Percentiles rank a stretch among this genome's conserved stretches.
Evolutionary conservation across 1,140 invertebrate species (phyloP).

Genomic region (Euglossa dilemma): DNA sequence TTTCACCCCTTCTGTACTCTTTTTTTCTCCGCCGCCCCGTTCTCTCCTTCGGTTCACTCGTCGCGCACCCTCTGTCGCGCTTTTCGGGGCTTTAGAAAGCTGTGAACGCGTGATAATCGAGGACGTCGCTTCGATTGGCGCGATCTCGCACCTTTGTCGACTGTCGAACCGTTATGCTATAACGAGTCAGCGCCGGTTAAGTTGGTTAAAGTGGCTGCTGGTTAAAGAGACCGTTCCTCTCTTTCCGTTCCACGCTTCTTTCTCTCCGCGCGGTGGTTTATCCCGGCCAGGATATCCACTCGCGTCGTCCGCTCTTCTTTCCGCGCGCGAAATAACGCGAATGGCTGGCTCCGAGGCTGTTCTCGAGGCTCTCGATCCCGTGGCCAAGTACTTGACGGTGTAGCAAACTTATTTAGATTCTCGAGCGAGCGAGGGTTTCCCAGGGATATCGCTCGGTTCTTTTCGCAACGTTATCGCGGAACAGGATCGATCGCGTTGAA

Average conservation of each 20-base stretch:
- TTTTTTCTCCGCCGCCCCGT: background rate
- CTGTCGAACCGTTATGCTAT: constrained; percentile 72
- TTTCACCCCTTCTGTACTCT: constrained; percentile 59
- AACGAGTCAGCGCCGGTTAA: constrained; percentile 68
- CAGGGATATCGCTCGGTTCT: background rate
- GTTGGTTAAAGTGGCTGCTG: constrained; percentile 58
- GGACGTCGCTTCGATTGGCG: constrained; percentile 69
- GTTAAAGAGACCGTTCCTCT: constrained; percentile 36
- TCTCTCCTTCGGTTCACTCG: constrained; percentile 42
- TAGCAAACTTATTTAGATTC: constrained; percentile 11
- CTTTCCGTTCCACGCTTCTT: background rate
- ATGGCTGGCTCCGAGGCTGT: background rate
- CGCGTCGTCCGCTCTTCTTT: background rate
- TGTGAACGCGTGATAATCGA: constrained; percentile 74
- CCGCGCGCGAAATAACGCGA: constrained; percentile 18
- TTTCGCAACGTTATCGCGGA: constrained; percentile 8
- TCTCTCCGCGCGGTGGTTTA: background rate
- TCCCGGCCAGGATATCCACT: constrained; percentile 8
- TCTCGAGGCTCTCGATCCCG: background rate
- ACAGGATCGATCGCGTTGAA: constrained; percentile 20
- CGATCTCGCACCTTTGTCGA: constrained; percentile 68
- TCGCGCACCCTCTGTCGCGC: constrained; percentile 49
- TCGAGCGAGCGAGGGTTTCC: background rate
- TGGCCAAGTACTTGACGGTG: background rate
- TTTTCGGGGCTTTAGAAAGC: constrained; percentile 66